Conservation (phyloP, 2,797 vertebrate species). For the Acipenser oxyrinchus region DNA sequence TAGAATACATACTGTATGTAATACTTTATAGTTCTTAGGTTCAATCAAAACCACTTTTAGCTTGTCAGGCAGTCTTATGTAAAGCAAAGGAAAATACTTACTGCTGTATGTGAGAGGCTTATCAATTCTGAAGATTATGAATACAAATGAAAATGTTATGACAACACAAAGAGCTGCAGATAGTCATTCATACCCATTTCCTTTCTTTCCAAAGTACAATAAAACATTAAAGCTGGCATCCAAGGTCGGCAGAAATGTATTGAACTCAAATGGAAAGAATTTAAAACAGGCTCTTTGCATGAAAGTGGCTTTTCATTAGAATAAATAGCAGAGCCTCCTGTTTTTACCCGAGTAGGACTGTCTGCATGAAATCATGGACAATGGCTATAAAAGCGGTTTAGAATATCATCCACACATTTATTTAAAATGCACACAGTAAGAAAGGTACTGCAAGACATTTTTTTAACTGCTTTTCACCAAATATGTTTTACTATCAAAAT, state of each 20-base stretch:
- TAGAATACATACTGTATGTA: too few species aligned
- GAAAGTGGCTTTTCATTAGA: slow-evolving; percentile 5
- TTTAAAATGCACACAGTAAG: slow-evolving; percentile 6
- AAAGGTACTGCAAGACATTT: background rate
- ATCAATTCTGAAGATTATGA: too few species aligned
- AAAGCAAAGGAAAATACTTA: too few species aligned
- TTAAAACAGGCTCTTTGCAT: background rate
- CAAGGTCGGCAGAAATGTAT: background rate
- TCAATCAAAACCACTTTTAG: too few species aligned
- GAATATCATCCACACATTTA: slow-evolving; percentile 1
- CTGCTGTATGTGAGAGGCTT: too few species aligned
- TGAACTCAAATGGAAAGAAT: too few species aligned
- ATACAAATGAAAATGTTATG: background rate
- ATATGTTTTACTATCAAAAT: background rate
- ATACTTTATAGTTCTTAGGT: too few species aligned
- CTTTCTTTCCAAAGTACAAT: background rate
- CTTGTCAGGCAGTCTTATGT: too few species aligned
- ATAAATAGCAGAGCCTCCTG: background rate
- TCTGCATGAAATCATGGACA: background rate
- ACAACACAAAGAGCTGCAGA: background rate
- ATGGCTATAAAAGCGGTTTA: background rate
- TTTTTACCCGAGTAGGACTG: background rate
- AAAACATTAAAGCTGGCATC: background rate
- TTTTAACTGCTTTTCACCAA: background rate
- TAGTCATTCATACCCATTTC: background rate